Percentiles rank a stretch among this genome's conserved stretches.
phyloP scores from a whole-genome alignment of 2,888 invertebrate species.

The Cacoxenus indagator region DNA sequence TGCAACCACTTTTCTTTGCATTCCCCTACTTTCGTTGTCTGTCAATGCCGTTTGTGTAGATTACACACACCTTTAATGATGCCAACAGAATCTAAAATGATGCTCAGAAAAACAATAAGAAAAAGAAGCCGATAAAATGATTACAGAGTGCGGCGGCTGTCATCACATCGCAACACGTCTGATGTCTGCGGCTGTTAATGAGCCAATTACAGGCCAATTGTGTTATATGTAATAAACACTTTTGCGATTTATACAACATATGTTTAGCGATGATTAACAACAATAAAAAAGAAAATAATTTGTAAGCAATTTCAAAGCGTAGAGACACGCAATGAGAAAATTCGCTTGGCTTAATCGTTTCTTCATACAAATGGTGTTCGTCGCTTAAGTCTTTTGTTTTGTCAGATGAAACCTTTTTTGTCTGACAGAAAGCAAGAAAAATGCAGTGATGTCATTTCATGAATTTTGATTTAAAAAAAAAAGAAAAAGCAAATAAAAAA shows the following conservation, averaged over 20 bases:
- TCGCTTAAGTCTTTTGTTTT: slow-evolving; percentile 60
- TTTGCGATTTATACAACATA: not conserved
- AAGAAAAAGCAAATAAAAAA: not conserved
- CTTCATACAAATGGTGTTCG: slow-evolving; percentile 41
- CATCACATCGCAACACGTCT: not conserved
- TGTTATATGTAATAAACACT: not conserved
- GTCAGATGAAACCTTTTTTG: not conserved
- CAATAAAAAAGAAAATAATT: not conserved
- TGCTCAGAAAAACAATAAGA: too few relatives aligned
- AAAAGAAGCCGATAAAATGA: not conserved
- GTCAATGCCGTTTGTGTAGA: too few relatives aligned
- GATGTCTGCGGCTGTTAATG: slow-evolving; percentile 14
- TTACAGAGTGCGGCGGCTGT: not conserved
- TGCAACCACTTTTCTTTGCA: too few relatives aligned
- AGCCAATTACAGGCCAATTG: slow-evolving; percentile 16
- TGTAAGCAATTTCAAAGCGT: not conserved
- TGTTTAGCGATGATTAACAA: not conserved
- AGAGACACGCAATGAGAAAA: not conserved
- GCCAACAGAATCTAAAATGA: too few relatives aligned
- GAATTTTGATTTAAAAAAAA: not conserved
- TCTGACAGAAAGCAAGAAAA: not conserved
- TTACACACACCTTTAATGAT: too few relatives aligned
- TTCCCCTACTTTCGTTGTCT: too few relatives aligned
- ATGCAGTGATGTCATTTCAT: slow-evolving; percentile 15
- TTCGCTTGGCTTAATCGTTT: too few relatives aligned